Conservation (phyloP, 2,888 invertebrate genomes). For the Phytoseiulus persimilis region DNA sequence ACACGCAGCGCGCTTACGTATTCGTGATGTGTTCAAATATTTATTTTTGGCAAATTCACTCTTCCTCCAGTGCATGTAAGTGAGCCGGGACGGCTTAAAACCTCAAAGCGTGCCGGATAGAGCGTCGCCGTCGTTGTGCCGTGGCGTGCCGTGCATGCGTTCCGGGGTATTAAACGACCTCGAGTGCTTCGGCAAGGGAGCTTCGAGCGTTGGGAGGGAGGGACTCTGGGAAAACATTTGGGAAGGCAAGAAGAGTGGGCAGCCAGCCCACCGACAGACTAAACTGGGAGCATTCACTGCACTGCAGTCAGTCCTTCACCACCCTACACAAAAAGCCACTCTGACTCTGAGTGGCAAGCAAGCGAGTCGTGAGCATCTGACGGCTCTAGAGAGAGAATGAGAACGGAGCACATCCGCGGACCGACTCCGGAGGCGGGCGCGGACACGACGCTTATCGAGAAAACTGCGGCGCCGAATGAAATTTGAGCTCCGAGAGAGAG, state of each 20-base stretch:
- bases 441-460: background rate
- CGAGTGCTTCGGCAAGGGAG: background rate
- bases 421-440: background rate
- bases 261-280: background rate
- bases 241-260: background rate
- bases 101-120: slow-evolving; percentile 5
- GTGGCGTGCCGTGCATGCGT: slow-evolving; percentile 5
- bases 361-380: background rate
- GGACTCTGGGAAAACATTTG: background rate
- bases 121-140: background rate
- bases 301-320: background rate
- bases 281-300: background rate
- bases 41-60: slow-evolving; percentile 5
- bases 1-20: background rate
- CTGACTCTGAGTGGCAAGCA: slow-evolving; percentile 5
- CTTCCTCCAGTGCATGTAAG: background rate
- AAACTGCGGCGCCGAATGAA: background rate
- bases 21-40: background rate
- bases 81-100: background rate
- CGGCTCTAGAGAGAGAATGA: background rate
- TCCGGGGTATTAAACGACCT: slow-evolving; percentile 5
- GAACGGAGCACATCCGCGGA: background rate
- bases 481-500: background rate
- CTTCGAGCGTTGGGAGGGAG: background rate
- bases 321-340: background rate